Base-by-base conservation (phyloP, 2,797 vertebrate genomes). In the Arnoldichthys spilopterus region DNA sequence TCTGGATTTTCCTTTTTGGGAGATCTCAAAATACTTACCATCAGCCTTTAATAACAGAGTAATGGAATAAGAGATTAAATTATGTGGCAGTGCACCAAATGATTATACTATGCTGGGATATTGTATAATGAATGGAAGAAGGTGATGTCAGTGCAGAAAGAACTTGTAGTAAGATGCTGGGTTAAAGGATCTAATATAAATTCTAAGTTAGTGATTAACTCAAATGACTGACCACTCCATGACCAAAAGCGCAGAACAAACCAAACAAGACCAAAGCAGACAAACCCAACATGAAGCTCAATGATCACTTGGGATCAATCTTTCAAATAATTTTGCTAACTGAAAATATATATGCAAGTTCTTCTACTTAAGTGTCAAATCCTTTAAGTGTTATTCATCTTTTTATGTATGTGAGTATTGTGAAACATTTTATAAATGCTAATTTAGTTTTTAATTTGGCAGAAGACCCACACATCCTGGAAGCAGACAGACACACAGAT, bases 21-120 rank as follows among this genome's bases (percentile, higher is more conserved):
- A 34, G 53, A 2, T 49, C 32, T 28, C 15, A 11, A 79, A 58
- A 67, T 56, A 22, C 62, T 74, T 66, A 13, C 37, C 37, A 20
- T 32, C 30, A n/a, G 34, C 51, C 54, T 18, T 22, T 79, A 61
- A 73, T 26, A 54, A 68, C 59, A 18, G 18, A 22, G 20, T 62
- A 73, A 74, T 63, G 56, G 45, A 62, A 63, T 68, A 69, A 26
- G 54, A 74, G 71, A 74, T 74, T 79, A 79, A 79, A 74, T 74
- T 62, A 68, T 26, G n/a, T 32, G 45, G 64, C 54, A 62, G 69
- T 20, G 34, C 59, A 72, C 59, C 61, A 78, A 56, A 54, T 69
- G 64, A 80, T 75, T 69, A 74, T 62, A n/a, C 47, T 1, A 1
- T 74, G 63, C 63, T 32, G 11, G 47, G 53, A 51, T 58, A 58